Base-by-base conservation (phyloP, 1,140 invertebrate species). In the Drosophila seguyi region DNA sequence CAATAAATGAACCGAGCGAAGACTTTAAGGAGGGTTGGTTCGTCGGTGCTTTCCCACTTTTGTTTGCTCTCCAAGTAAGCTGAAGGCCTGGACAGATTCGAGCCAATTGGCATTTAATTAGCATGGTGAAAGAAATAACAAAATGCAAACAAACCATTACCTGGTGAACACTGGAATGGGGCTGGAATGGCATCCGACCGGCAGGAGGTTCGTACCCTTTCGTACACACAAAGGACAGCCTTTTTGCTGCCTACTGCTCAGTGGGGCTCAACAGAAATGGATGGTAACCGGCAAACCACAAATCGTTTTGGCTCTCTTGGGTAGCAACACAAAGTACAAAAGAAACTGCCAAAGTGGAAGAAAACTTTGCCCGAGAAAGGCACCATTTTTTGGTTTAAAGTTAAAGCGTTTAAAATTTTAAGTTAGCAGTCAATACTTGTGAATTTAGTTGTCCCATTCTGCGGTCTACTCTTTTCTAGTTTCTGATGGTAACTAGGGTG, bases 101-200 rank as follows among this genome's bases (percentile, higher is more conserved):
- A 16, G 39, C 39, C 39, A 58, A 65, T 65, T 65, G 62, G 56
- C 41, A 59, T 65, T 65, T 65, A 65, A 65, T 65, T 65, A 59
- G 62, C 53, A 36, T 65, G 20, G n/a, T 14, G 27, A 6, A 22
- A 27, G 27, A 31, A 65, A 36, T 36, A 34, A 27, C 39, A 16
- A 44, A 34, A 45, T 65, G 52, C 11, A 65, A 25, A 20, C 61
- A 58, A 65, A 59, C 53, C 36, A 58, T 65, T 22, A 56, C 20
- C 53, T 27, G 20, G 38, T 29, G 11, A 45, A 42, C 39, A 58
- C 8, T 18, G 41, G 41, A 42, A 2, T 18, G 13, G 27, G 38
- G 25, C 25, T 8, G 39, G 27, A 52, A 36, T 58, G 56, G 39
- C 18, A 53, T 53, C 31, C 39, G 25, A 2, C n/a, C 25, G 14